Percentiles rank a stretch among this genome's conserved stretches.
phyloP scores from a whole-genome alignment of 2,797 vertebrate species.

The Coluber constrictor region DNA sequence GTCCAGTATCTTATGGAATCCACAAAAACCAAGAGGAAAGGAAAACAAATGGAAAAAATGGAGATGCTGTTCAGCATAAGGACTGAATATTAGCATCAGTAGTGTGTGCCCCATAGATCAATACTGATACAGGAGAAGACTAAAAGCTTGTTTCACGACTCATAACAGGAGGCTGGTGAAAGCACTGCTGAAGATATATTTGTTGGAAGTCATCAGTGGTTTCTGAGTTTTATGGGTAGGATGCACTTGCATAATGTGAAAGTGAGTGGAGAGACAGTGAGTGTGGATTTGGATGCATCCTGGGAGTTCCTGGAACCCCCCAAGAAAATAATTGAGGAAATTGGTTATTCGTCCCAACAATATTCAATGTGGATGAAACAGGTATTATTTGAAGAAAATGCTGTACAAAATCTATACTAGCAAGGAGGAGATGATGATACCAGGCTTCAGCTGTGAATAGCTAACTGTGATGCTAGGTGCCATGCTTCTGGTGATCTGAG shows the following conservation, averaged over 20 bases:
- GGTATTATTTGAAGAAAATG: neutral
- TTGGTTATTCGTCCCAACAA: neutral
- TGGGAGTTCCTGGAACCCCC: neutral
- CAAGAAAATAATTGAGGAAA: neutral
- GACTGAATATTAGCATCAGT: neutral
- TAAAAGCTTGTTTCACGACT: neutral
- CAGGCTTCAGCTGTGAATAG: no score
- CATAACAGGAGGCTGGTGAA: neutral
- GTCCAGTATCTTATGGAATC: neutral
- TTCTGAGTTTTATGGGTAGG: neutral
- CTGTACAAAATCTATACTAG: neutral
- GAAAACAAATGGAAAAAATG: neutral
- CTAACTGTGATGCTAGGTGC: no score
- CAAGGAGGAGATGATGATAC: neutral
- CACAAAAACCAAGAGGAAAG: neutral
- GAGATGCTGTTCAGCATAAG: neutral
- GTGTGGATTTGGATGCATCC: neutral
- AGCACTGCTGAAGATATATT: neutral
- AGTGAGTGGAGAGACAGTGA: neutral
- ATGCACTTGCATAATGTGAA: neutral
- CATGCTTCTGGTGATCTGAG: no score
- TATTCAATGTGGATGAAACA: neutral
- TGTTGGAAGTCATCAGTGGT: neutral
- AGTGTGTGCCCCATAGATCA: neutral
- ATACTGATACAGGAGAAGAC: neutral